Percentiles rank a stretch among this genome's conserved stretches.
Evolutionary conservation across 2,797 vertebrate species (phyloP).

Genomic region (Hypotaenidia okinawae): DNA sequence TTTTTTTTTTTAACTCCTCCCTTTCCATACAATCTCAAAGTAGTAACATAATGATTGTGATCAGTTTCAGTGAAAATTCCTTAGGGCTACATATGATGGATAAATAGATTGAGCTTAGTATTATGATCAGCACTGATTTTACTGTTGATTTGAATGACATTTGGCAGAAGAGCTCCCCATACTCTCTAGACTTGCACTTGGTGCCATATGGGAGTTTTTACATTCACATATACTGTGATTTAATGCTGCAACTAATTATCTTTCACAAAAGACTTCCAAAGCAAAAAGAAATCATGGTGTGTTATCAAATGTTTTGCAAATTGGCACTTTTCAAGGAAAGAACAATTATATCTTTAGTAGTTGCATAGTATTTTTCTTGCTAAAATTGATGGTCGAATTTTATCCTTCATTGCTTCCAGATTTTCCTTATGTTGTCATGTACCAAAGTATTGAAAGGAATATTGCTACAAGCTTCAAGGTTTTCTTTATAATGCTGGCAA

Average conservation of each 20-base stretch:
- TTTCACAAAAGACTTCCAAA: not conserved
- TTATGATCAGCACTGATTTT: not conserved
- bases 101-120: not conserved
- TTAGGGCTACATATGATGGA: not conserved
- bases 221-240: not conserved
- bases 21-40: not conserved
- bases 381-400: not conserved
- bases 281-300: not conserved
- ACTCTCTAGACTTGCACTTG: not conserved
- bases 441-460: not conserved
- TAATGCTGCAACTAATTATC: not conserved
- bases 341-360: not conserved
- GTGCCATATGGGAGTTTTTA: not conserved
- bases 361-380: not conserved
- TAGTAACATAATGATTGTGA: not conserved
- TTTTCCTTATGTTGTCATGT: not conserved
- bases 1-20: not conserved
- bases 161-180: not conserved
- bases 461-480: not conserved
- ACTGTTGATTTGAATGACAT: not conserved
- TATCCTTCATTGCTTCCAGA: not conserved
- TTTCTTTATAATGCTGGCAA: not conserved
- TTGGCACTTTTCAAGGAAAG: not conserved
- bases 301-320: not conserved
- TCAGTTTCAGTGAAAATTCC: not conserved